Percentiles rank a stretch among this genome's conserved stretches.
These are phyloP conservation scores for Mola mola DNA, from an alignment of 2,113 vertebrate species.

Conservation along the genomic window DNA sequence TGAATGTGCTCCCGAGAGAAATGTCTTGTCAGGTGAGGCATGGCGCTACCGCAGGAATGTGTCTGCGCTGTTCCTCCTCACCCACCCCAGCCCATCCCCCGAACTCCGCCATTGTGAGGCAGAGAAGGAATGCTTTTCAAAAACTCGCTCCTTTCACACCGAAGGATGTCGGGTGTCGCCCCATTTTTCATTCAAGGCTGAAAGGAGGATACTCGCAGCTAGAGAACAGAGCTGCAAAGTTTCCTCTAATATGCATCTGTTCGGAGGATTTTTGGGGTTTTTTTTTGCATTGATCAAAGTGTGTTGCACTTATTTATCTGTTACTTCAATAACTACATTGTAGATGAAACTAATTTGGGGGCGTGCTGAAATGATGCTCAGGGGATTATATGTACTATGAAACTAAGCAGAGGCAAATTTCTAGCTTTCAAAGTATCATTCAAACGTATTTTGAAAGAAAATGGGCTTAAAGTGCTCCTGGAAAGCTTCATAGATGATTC, in stretches of 20 bases:
- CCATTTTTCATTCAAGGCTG: constrained; percentile 36
- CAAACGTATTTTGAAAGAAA: constrained; percentile 31
- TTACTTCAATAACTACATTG: no score
- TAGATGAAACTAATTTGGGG: no score
- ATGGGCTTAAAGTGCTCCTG: constrained; percentile 26
- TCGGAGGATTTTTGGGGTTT: background rate
- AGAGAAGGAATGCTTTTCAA: constrained; percentile 75
- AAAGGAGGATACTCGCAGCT: constrained; percentile 4
- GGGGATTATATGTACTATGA: no score
- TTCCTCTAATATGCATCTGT: no score
- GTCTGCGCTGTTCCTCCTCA: background rate
- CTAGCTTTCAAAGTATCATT: constrained; percentile 35
- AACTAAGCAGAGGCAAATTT: constrained; percentile 8
- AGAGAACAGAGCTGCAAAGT: constrained; percentile 14
- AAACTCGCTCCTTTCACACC: constrained; percentile 57
- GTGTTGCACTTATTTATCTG: no score
- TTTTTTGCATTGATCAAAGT: no score
- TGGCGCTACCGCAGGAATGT: constrained; percentile 63
- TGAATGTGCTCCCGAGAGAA: constrained; percentile 62
- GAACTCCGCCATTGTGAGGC: constrained; percentile 64
- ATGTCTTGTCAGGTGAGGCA: constrained; percentile 67
- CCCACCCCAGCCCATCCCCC: background rate
- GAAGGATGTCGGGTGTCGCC: constrained; percentile 66
- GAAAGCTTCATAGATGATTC: constrained; percentile 38
- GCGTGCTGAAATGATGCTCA: no score